Base-by-base conservation (phyloP, 2,113 vertebrate genomes). In the Peromyscus maniculatus region DNA sequence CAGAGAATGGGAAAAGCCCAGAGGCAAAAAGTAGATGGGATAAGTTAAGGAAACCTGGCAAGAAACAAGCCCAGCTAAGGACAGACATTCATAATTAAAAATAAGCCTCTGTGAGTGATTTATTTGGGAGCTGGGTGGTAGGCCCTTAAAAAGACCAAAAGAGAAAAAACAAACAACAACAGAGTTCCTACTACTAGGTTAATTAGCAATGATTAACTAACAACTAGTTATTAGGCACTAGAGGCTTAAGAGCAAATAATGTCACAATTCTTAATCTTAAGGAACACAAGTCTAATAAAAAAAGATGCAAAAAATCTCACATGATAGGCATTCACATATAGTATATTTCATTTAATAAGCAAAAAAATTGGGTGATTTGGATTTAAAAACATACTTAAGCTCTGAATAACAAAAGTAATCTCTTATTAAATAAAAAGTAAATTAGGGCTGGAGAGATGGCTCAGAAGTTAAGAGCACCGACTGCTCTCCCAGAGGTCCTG, bases 181-280 rank as follows among this genome's bases (percentile, higher is more conserved):
- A 10, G 62, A 26, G 9, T 21, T 71, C 3, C 22, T 89, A 77
- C 69, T 55, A 88, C 7, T 66, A 88, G 43, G 87, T 36, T 84
- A 87, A n/a, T 92, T 59, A 93, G 46, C 88, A 95, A 5, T 64
- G 16, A 39, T 84, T 26, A 64, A 43, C 39, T 46, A 66, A 86
- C 31, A 64, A 64, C 28, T 28, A 64, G 55, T 84, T 91, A n/a
- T 16, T 52, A 91, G 55, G 71, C 55, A 88, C 10, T 49, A 21
- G 15, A 90, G n/a, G 80, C 15, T 26, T 87, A 55, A 96, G 21
- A 19, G n/a, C 43, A 97, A 97, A 78, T 88, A 94, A 88, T 49
- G 57, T 89, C 92, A 94, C 74, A 93, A 94, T 89, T 93, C 75
- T 93, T 80, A 87, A 46, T 93, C 55, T 93, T 36, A 36, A 91